Evolutionary conservation across 1,140 invertebrate species (phyloP).

Genomic region (Halictus rubicundus): DNA sequence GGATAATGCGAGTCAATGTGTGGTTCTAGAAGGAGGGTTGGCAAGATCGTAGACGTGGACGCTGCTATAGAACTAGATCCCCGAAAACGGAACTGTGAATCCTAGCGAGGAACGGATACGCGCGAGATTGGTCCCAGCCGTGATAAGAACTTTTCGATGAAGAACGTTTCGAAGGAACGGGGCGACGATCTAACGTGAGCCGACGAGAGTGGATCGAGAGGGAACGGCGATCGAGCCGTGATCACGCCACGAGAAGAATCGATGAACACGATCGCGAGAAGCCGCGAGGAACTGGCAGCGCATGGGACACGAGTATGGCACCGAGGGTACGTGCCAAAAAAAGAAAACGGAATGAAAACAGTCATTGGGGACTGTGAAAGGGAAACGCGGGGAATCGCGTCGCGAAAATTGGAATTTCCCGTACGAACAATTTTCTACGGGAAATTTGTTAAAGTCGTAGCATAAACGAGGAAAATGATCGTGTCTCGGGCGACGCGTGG

Average conservation of each 20-base stretch:
- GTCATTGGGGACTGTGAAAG: neutral
- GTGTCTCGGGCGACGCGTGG: neutral
- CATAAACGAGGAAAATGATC: conserved; percentile 8
- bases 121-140: conserved; percentile 50
- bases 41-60: neutral
- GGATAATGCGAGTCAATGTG: no score
- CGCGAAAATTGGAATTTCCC: no score
- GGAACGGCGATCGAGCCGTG: conserved; percentile 31
- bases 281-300: conserved; percentile 19
- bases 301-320: conserved; percentile 28
- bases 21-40: neutral
- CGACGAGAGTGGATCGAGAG: conserved; percentile 35
- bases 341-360: neutral
- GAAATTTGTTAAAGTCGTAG: no score
- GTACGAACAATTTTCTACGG: no score
- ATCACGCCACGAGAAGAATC: conserved; percentile 47
- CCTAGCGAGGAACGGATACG: neutral
- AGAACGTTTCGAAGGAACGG: neutral
- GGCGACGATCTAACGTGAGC: neutral
- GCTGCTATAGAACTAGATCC: neutral
- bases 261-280: conserved; percentile 38
- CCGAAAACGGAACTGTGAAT: neutral
- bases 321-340: conserved; percentile 20
- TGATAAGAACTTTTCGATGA: neutral
- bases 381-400: neutral